phyloP scores from a whole-genome alignment of 2,797 vertebrate species.

The Staurois parvus region DNA sequence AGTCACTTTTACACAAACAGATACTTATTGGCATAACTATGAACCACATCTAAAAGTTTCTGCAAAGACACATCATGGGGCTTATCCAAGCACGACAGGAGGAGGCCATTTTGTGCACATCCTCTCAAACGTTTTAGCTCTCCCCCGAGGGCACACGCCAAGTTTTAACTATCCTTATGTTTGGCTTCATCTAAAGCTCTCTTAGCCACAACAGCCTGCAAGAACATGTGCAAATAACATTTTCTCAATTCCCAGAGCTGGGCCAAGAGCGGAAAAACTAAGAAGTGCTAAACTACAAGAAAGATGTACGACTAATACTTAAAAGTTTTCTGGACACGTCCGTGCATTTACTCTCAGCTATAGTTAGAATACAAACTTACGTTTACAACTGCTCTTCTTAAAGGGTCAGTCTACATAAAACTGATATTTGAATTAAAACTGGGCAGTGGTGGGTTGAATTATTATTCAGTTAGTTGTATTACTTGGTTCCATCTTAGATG shows the following conservation, averaged over 20 bases:
- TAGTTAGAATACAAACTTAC: conserved; percentile 17
- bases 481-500: too few species aligned
- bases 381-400: background rate
- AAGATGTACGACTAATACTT: conserved; percentile 27
- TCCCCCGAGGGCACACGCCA: conserved; percentile 65
- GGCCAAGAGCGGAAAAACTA: conserved; percentile 63
- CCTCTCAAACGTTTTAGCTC: conserved; percentile 66
- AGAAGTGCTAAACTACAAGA: conserved; percentile 55
- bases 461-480: too few species aligned
- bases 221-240: conserved; percentile 68
- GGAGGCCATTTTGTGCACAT: conserved; percentile 58
- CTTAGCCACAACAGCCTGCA: conserved; percentile 61
- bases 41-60: conserved; percentile 77
- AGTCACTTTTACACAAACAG: conserved; percentile 83
- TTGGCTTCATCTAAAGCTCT: conserved; percentile 65
- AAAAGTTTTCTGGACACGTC: conserved; percentile 40
- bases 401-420: background rate
- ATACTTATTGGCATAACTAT: conserved; percentile 80
- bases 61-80: conserved; percentile 67
- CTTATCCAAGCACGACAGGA: conserved; percentile 64
- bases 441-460: too few species aligned
- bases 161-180: conserved; percentile 61
- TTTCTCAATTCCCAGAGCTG: conserved; percentile 66
- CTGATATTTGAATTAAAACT: background rate
- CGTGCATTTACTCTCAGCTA: conserved; percentile 1